Evolutionary conservation across 2,113 vertebrate genomes (phyloP).

Genomic region (Thryonomys swinderianus): DNA sequence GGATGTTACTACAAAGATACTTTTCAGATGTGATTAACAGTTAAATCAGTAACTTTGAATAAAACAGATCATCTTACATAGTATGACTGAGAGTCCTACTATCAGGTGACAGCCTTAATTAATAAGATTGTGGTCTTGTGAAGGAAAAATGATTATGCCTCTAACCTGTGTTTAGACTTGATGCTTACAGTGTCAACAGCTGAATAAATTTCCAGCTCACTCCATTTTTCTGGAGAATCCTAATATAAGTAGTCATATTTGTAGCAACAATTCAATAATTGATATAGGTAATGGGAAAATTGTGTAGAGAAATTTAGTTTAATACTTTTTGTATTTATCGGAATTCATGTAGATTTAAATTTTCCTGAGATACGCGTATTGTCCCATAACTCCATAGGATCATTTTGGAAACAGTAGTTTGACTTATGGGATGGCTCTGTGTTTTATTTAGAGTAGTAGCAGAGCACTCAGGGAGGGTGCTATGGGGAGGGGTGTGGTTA

Average conservation of each 20-base stretch:
- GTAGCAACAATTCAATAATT: slow-evolving; percentile 23
- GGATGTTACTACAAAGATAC: background rate
- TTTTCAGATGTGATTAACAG: background rate
- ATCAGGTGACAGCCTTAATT: background rate
- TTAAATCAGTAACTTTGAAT: background rate
- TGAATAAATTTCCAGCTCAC: background rate
- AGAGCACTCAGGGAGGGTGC: background rate
- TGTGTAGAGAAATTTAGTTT: background rate
- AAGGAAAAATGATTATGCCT: background rate
- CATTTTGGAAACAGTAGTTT: background rate
- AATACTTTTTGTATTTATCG: slow-evolving; percentile 20
- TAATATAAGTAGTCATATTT: background rate
- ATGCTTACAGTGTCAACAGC: background rate
- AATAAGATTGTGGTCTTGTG: background rate
- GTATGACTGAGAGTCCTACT: background rate
- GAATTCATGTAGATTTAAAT: background rate
- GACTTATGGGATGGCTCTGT: background rate
- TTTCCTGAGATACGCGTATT: background rate
- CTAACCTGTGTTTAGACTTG: background rate
- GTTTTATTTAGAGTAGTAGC: background rate
- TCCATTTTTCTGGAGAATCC: background rate
- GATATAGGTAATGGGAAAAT: background rate
- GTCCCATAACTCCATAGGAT: background rate
- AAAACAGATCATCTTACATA: background rate
- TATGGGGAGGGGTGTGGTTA: background rate